Evolutionary conservation across 2,888 invertebrate species (phyloP).

Genomic region (Agonopterix arenella): DNA sequence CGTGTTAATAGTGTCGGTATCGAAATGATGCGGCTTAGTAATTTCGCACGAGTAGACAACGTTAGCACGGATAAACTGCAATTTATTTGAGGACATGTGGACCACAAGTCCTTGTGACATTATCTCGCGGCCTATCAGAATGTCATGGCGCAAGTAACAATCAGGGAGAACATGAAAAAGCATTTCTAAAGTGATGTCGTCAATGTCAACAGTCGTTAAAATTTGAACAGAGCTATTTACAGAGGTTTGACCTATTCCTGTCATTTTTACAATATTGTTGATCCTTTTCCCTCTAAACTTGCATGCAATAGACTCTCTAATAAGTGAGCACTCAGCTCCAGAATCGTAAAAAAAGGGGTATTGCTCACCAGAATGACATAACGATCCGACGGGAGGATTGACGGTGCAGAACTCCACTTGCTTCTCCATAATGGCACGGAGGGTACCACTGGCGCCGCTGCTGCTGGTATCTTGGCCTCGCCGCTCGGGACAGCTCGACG

Average conservation of each 20-base stretch:
- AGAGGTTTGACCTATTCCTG: constrained; percentile 1
- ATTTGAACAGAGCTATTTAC: background rate
- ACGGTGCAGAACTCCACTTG: background rate
- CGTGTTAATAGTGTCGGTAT: no score
- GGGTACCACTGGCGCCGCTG: background rate
- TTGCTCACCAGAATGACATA: constrained; percentile 8
- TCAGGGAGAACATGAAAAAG: background rate
- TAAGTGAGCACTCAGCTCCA: constrained; percentile 8
- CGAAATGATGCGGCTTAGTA: no score
- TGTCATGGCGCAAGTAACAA: background rate
- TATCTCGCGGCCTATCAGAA: constrained; percentile 3
- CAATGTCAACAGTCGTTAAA: background rate
- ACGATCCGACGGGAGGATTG: background rate
- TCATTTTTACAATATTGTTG: constrained; percentile 3
- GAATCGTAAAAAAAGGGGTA: constrained; percentile 8
- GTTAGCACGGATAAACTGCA: background rate
- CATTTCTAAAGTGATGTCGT: background rate
- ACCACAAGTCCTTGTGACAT: background rate
- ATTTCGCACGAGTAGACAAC: no score
- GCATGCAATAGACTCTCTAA: constrained; percentile 2
- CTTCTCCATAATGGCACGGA: background rate
- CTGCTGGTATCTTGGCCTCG: background rate
- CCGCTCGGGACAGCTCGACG: background rate
- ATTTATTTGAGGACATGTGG: background rate
- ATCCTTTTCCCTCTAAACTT: constrained; percentile 5